Conservation (phyloP, 1,140 invertebrate genomes). For the Mactra quadrangularis region DNA sequence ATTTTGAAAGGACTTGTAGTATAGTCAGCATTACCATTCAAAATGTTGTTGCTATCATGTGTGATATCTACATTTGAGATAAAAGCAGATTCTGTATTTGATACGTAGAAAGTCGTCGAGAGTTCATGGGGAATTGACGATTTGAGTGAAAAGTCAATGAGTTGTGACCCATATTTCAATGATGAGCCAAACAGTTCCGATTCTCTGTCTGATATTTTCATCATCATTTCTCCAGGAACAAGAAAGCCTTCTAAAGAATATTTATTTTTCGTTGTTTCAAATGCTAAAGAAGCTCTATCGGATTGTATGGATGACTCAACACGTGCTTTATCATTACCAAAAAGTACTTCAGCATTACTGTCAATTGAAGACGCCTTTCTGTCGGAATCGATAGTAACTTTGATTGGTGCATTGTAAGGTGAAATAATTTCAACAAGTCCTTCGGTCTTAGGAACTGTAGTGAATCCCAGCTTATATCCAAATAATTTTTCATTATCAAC, state of each 20-base stretch:
- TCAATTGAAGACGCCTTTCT: not conserved
- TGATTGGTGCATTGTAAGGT: not conserved
- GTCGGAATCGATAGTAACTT: not conserved
- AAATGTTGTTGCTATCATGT: not conserved
- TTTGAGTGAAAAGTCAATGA: not conserved
- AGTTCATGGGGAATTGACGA: not conserved
- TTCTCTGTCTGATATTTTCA: too few species aligned
- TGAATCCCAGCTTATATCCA: too few species aligned
- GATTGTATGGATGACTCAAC: not conserved
- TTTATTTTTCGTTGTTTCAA: not conserved
- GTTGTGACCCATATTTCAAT: too few species aligned
- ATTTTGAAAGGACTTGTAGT: not conserved
- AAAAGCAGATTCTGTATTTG: not conserved
- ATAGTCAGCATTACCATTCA: not conserved
- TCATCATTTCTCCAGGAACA: slow-evolving; percentile 10
- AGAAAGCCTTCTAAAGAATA: not conserved
- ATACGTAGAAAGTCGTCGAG: not conserved
- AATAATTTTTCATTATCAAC: not conserved
- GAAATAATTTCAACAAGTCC: not conserved
- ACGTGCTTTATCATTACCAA: not conserved
- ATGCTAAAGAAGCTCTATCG: not conserved
- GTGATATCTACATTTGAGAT: not conserved
- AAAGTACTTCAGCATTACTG: not conserved
- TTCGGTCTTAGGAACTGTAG: not conserved
- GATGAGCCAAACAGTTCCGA: too few species aligned